Conservation (phyloP, 2,797 vertebrate species). For the Tokudaia muenninki region DNA sequence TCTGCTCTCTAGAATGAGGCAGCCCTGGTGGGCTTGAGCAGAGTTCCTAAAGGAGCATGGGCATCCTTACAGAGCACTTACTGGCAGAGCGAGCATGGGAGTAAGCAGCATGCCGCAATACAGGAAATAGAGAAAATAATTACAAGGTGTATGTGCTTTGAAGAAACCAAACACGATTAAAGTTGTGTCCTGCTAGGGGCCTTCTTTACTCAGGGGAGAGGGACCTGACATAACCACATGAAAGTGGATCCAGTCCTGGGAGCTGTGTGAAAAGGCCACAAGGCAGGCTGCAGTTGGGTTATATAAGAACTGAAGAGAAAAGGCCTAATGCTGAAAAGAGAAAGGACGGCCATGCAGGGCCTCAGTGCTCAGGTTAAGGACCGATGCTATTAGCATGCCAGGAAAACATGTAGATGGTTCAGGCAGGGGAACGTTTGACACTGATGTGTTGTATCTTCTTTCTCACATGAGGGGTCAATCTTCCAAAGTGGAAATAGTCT, state of each 20-base stretch:
- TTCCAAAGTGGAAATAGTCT: background rate
- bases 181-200: background rate
- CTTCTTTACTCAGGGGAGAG: background rate
- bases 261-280: background rate
- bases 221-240: background rate
- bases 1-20: background rate
- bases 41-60: background rate
- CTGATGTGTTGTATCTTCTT: rapidly evolving
- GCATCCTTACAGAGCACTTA: background rate
- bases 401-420: background rate
- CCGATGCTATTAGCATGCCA: background rate
- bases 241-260: too few species aligned
- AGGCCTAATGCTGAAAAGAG: background rate
- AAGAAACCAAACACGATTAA: background rate
- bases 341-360: background rate
- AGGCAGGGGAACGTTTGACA: background rate
- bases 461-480: background rate
- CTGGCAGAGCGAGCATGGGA: too few species aligned
- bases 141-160: slow-evolving; percentile 3
- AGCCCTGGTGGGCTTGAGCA: background rate
- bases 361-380: background rate
- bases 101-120: background rate
- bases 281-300: background rate
- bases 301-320: background rate
- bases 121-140: background rate